Base-by-base conservation (phyloP, 1,140 invertebrate genomes). In the Amphibalanus amphitrite region DNA sequence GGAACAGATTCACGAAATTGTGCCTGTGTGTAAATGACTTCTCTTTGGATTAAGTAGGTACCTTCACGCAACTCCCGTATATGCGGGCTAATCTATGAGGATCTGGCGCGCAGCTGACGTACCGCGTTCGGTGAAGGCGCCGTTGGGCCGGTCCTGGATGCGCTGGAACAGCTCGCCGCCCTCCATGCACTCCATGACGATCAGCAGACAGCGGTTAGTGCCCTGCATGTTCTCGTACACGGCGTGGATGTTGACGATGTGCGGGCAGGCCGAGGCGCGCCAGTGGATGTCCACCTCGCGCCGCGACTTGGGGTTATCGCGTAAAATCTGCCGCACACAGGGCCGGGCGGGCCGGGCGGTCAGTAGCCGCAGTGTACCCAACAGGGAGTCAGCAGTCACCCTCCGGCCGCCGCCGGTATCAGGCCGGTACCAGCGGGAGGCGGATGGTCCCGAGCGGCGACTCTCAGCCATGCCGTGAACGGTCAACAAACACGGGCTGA, bases 121-220 rank as follows among this genome's bases (percentile, higher is more conserved):
- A 92, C 91, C 90, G 86, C 93, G 85, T 82, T 98, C 95, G 26
- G 93, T 97, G 80, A 98, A 97, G 64, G 93, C 91, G 67, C 90
- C 89, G 76, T 97, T 92, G 73, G 90, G 88, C 77, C 91, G 86
- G 71, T 97, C 91, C 83, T 98, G 94, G 80, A 99, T 99, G 78
- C 94, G 86, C 78, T 93, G 92, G 81, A 98, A 97, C 38, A 98
- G 82, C 80, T 98, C 95, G 3, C 95, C 95, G 67, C 95, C 95
- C 79, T 95, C 92, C 93, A 98, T 96, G 79, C 94, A 97, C 85
- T 98, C 96, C 93, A 98, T 97, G 17, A 99, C 89, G 67, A 99
- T 91, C 15, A 98, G 83, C 4, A 99, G 83, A 82, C 95, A 98
- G 78, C 90, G 90, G 74, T 90, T 89, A 4, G 89, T 91, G 75